Evolutionary conservation across 1,140 invertebrate species (phyloP), one percentile per base, ranked within the genome.

Genomic region (Ceratosolen solmsi): DNA sequence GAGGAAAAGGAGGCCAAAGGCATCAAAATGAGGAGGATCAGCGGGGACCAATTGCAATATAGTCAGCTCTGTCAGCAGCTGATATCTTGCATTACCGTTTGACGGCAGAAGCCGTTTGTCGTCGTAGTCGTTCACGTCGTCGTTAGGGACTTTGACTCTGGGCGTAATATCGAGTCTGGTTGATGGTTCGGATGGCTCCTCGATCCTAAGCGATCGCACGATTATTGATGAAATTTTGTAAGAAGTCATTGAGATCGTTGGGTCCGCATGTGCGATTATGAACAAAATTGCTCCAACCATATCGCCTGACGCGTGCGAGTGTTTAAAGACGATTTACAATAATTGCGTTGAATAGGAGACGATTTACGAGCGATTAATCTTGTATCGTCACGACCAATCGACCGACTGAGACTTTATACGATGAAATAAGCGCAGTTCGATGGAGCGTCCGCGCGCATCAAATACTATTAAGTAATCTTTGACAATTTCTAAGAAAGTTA

Each of bases 31-130:
- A 92, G 97, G 79, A 93, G 97, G 88, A 97, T 98, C 83, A 98
- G 97, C 0, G 97, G 97, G 3, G 97, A 98, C 91, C 96, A 97
- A 89, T 93, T 95, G 82, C 96, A 97, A 88, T 98, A 98, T 88
- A 96, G 95, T 82, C 96, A 97, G 89, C 93, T 98, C 22, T 98
- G 97, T 91, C 96, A 97, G 87, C 96, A 98, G 89, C 92, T 98
- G 74, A 96, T 98, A 65, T 96, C 96, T 68, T 97, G 96, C 88
- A 96, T 98, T 90, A 96, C 95, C 83, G 95, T 95, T 89, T 95
- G 92, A 92, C 93, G 92, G 91, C 90, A 87, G 85, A 87, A 87
- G 84, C 75, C 65, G 82, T 41, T 88, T 38, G 51, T 87, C 79
- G 33, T 71, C 41, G 22, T 75, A 25, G 20, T n/a, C 36, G 60